Percentiles rank a stretch among this genome's conserved stretches.
Conservation (phyloP, 1,140 invertebrate genomes). For the Pygmarrhopalites habei region DNA sequence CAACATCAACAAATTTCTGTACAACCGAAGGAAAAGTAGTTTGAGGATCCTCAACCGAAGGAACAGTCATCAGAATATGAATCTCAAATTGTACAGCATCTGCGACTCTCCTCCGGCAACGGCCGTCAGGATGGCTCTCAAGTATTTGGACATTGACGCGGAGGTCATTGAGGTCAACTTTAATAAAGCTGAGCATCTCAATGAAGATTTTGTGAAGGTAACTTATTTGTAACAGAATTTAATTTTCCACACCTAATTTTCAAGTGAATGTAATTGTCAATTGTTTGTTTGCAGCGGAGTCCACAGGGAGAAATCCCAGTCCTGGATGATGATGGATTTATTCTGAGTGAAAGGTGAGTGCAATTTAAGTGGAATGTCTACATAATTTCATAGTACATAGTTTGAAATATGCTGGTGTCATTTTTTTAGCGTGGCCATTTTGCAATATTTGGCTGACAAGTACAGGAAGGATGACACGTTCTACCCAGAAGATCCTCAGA, state of each 20-base stretch:
- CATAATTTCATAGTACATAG: no score
- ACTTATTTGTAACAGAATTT: background rate
- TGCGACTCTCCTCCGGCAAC: slow-evolving; percentile 67
- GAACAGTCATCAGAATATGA: slow-evolving; percentile 15
- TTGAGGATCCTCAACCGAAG: background rate
- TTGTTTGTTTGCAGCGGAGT: slow-evolving; percentile 45
- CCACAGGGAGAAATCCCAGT: slow-evolving; percentile 72
- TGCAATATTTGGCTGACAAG: slow-evolving; percentile 67
- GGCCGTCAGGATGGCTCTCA: slow-evolving; percentile 59
- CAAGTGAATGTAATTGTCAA: background rate
- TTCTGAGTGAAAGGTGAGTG: slow-evolving; percentile 58
- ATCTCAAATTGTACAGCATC: slow-evolving; percentile 55
- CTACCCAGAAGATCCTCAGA: slow-evolving; percentile 60
- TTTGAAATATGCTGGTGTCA: background rate
- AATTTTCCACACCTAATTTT: background rate
- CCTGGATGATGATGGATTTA: slow-evolving; percentile 62
- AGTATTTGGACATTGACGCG: slow-evolving; percentile 49
- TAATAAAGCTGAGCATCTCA: slow-evolving; percentile 61
- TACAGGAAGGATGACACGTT: slow-evolving; percentile 56
- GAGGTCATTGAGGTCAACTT: slow-evolving; percentile 60
- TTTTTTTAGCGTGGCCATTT: slow-evolving; percentile 57
- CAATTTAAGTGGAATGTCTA: no score
- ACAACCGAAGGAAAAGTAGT: slow-evolving; percentile 2
- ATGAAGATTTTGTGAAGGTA: slow-evolving; percentile 60
- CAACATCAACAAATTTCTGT: slow-evolving; percentile 7